phyloP scores from a whole-genome alignment of 2,797 vertebrate species.

The Crenuchus spilurus region DNA sequence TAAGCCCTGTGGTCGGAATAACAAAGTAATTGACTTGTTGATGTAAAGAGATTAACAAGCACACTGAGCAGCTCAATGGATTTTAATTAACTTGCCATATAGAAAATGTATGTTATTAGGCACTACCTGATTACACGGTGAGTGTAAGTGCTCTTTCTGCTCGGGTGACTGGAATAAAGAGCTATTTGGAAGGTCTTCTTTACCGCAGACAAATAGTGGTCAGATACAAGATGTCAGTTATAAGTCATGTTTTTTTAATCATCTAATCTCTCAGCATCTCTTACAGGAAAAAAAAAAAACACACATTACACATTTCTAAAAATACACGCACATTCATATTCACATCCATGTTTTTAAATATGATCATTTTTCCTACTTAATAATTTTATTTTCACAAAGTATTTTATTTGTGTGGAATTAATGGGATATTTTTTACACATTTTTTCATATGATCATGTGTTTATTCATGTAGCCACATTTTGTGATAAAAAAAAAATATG shows the following conservation, averaged over 20 bases:
- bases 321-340: neutral
- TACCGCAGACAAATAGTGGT: constrained; percentile 53
- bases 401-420: too few relatives aligned
- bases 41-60: constrained; percentile 74
- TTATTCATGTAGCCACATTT: too few relatives aligned
- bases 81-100: constrained; percentile 82
- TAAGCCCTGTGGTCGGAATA: constrained; percentile 66
- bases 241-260: neutral
- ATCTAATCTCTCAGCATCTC: neutral
- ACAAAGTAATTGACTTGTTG: constrained; percentile 76
- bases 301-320: neutral
- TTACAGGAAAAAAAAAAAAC: neutral
- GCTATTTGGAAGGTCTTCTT: constrained; percentile 62
- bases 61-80: constrained; percentile 69
- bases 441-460: too few relatives aligned
- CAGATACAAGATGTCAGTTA: neutral
- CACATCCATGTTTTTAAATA: neutral
- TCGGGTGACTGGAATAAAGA: constrained; percentile 73
- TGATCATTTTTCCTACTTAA: too few relatives aligned
- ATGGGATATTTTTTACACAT: too few relatives aligned
- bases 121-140: constrained; percentile 73
- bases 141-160: constrained; percentile 74
- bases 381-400: too few relatives aligned
- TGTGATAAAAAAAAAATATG: too few relatives aligned
- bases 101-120: constrained; percentile 78